phyloP scores from a whole-genome alignment of 2,113 vertebrate genomes.

The Brachirus orientalis region DNA sequence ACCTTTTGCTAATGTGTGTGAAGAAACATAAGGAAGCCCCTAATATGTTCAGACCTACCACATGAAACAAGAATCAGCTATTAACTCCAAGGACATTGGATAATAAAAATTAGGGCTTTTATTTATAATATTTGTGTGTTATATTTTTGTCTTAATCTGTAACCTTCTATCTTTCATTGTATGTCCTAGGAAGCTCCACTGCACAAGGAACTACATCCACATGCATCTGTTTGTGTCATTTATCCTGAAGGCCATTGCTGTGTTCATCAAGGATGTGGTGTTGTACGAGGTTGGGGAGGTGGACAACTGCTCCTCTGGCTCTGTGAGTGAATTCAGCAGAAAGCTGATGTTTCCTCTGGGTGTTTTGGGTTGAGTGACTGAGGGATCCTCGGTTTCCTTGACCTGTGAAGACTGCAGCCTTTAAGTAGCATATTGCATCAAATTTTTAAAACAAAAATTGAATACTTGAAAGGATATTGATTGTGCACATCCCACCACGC shows the following conservation, averaged over 20 bases:
- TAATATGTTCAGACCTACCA: neutral
- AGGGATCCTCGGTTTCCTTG: too few species aligned
- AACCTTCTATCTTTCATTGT: conserved; percentile 10
- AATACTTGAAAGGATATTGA: too few species aligned
- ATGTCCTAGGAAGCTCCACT: conserved; percentile 90
- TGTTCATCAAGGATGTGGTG: conserved; percentile 92
- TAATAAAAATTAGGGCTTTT: conserved; percentile 28
- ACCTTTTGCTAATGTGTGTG: too few species aligned
- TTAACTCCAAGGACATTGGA: conserved; percentile 44
- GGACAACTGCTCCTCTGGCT: conserved; percentile 86
- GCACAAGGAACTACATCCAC: conserved; percentile 95
- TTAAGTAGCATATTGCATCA: too few species aligned
- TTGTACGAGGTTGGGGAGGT: conserved; percentile 86
- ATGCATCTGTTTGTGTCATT: conserved; percentile 95
- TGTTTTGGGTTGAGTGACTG: neutral
- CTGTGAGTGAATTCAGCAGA: conserved; percentile 82
- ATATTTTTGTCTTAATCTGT: conserved; percentile 20
- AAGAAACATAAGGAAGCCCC: too few species aligned
- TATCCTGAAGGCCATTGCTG: conserved; percentile 91
- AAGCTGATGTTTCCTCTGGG: neutral
- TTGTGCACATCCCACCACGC: too few species aligned
- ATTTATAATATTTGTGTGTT: conserved; percentile 2
- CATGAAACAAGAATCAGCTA: too few species aligned
- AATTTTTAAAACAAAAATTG: too few species aligned
- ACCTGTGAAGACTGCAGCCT: too few species aligned